Base-by-base conservation (phyloP, 2,113 vertebrate species). In the Nibea coibor region DNA sequence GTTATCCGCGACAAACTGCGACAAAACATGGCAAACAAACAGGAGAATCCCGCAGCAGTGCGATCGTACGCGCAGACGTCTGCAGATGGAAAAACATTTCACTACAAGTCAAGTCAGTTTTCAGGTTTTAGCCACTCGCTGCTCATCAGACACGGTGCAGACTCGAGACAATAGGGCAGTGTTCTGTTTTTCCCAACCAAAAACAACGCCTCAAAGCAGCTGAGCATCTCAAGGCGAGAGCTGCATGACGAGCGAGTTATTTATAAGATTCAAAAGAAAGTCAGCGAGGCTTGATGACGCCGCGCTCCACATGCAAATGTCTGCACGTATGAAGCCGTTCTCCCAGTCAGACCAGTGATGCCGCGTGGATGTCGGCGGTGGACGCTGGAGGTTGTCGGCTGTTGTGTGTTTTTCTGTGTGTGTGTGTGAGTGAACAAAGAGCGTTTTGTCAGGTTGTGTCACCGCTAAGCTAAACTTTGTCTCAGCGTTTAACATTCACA, bases 391-490 rank as follows among this genome's bases (percentile, higher is more conserved):
- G 57, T 24, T 39, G 50, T 78, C 78, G 48, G 57, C 26, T 81
- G 80, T 61, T 45, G 14, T 75, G 51, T 42, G 1, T 12, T n/a
- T 39, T 9, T 39, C 15, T 35, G 3, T 73, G 24, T 56, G 61
- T 17, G 58, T 35, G 56, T 20, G 53, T 28, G 43, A 45, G 56
- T 20, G 28, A 22, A 78, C 66, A 78, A 74, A 58, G 70, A 75
- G 53, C 53, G 10, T 76, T 90, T 81, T 83, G 75, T 87, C 84
- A 69, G 63, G 4, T 85, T 78, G 67, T 75, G 80, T 85, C 76
- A 63, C 65, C 20, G 5, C 74, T 48, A 50, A 56, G 69, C 64
- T 63, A 42, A 81, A 62, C 66, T 82, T 54, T 81, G 65, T 81
- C 73, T 77, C 51, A 7, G 78, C 62, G 58, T 57, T 85, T 66